Evolutionary conservation across 2,113 vertebrate genomes (phyloP), one percentile per base, ranked within the genome.

Genomic region (Fulmarus glacialis): DNA sequence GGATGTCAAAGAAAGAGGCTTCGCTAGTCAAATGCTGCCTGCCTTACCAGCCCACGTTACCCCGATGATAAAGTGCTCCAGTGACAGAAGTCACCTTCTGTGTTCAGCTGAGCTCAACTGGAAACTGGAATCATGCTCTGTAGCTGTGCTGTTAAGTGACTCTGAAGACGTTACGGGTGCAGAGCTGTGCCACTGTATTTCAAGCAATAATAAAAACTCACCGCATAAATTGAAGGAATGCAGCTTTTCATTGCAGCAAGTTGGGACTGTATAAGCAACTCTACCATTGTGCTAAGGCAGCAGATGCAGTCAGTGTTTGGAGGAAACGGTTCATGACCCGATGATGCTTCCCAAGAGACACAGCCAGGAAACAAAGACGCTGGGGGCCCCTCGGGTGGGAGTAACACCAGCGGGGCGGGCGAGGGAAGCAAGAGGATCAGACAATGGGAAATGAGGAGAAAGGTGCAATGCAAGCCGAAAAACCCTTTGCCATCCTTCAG

Each of bases 51-150:
- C 73, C 47, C 1, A 1, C 6, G 7, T 87, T 73, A 73, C 15
- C 53, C 42, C 1, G 14, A 34, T 95, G 88, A 93, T 78, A n/a
- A 93, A 96, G 63, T 91, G 83, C 55, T 92, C 38, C 40, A n/a
- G 82, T 0, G 1, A 82, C 75, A 96, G 83, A 63, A 96, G 95
- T 96, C 95, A 96, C 94, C 93, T 96, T 97, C 94, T 74, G 75
- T 66, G 80, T 45, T 97, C 92, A 90, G 80, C 82, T 94, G 86
- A 97, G 92, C 90, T 92, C 59, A 77, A 84, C 86, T 59, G 82
- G 75, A 95, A 77, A 84, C 86, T 59, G 82, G 75, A 95, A 80
- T 77, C 0, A 0, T n/a, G 55, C 50, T 93, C 71, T 36, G 67
- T 83, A 66, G 75, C 72, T 59, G 47, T 42, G 71, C 71, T 5